Conservation (phyloP, 2,797 vertebrate genomes). For the Danio tinwini region DNA sequence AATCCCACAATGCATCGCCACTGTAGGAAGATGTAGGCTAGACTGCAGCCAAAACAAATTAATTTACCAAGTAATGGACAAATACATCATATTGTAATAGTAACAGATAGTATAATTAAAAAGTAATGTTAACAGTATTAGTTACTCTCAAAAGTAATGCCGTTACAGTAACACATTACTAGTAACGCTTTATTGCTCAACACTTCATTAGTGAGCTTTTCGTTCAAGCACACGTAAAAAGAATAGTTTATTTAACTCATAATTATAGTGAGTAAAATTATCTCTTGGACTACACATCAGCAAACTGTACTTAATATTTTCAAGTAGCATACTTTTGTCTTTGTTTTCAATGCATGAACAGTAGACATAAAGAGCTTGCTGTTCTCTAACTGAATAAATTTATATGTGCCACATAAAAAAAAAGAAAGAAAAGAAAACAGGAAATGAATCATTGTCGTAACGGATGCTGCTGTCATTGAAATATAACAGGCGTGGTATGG, state of each 20-base stretch:
- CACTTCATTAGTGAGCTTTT: too few relatives aligned
- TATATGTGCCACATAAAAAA: background rate
- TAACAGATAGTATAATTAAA: too few relatives aligned
- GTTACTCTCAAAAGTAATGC: too few relatives aligned
- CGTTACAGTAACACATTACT: too few relatives aligned
- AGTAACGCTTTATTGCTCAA: too few relatives aligned
- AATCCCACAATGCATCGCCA: too few relatives aligned
- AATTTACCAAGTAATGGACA: too few relatives aligned
- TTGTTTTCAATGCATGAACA: background rate
- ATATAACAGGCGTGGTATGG: background rate
- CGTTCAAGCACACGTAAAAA: background rate
- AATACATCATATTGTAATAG: too few relatives aligned
- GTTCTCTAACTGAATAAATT: background rate
- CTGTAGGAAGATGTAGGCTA: too few relatives aligned
- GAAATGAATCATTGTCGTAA: background rate
- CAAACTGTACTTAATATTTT: background rate
- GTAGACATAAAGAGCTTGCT: background rate
- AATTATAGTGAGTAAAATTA: background rate
- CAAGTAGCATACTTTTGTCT: background rate
- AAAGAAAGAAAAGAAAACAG: background rate
- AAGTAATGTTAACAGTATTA: too few relatives aligned
- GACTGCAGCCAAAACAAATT: too few relatives aligned
- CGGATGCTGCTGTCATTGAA: background rate
- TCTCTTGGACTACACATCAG: background rate
- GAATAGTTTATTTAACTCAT: background rate